A percentile compares a stretch with the other conserved stretches of the same genome.
These are phyloP conservation scores for Lymantria dispar DNA, from an alignment of 2,888 invertebrate species.

Conservation along the genomic window DNA sequence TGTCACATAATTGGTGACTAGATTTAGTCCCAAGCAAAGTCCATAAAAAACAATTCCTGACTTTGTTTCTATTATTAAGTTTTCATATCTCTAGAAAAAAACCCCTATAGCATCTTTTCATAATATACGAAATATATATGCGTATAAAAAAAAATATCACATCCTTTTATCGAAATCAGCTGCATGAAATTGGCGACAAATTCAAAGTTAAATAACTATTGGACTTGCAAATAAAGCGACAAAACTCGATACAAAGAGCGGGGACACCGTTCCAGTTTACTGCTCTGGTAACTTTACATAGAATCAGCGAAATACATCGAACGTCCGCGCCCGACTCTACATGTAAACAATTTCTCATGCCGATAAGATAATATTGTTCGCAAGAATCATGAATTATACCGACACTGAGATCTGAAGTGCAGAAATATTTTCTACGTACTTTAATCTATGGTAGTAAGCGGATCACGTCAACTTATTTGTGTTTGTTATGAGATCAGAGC, in stretches of 20 bases:
- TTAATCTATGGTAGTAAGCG: conserved; percentile 75
- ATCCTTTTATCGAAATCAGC: not conserved
- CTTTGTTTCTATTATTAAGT: too few species aligned
- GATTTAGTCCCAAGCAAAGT: too few species aligned
- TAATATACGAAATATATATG: too few species aligned
- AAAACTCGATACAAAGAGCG: conserved; percentile 51
- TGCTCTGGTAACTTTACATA: conserved; percentile 43
- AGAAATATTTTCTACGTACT: conserved; percentile 60
- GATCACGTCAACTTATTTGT: conserved; percentile 81
- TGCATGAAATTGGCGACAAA: conserved; percentile 27
- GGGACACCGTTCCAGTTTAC: conserved; percentile 42
- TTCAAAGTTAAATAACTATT: conserved; percentile 34
- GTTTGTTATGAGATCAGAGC: conserved; percentile 76
- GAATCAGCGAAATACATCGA: conserved; percentile 54
- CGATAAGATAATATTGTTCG: conserved; percentile 61
- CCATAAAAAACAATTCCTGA: too few species aligned
- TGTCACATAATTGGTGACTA: too few species aligned
- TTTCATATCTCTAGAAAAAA: too few species aligned
- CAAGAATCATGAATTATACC: conserved; percentile 61
- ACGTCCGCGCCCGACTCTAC: conserved; percentile 49
- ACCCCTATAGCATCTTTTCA: too few species aligned
- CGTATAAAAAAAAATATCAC: not conserved
- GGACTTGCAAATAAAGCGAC: conserved; percentile 44
- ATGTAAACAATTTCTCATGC: conserved; percentile 62
- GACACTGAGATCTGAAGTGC: conserved; percentile 42